These are phyloP conservation scores for Nerophis ophidion DNA, from an alignment of 2,113 vertebrate genomes.

Conservation along the genomic window DNA sequence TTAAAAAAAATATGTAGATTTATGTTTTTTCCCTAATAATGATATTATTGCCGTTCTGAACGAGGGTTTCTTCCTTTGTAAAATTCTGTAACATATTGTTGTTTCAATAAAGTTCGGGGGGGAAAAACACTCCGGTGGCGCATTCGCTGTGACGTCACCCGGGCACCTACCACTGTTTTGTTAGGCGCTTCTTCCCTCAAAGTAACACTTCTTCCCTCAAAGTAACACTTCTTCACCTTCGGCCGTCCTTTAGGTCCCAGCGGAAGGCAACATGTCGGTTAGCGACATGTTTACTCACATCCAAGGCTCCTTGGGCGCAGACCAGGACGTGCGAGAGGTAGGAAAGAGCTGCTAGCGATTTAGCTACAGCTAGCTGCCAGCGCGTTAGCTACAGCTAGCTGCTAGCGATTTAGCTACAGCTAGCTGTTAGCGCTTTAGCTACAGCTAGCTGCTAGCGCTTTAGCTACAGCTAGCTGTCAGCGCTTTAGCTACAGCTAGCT, in stretches of 20 bases:
- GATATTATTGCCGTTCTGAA: too few species aligned
- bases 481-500: too few species aligned
- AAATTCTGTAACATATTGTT: too few species aligned
- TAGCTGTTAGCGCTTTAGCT: background rate
- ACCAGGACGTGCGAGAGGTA: constrained; percentile 93
- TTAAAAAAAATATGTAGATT: too few species aligned
- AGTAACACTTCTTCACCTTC: background rate
- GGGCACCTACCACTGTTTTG: background rate
- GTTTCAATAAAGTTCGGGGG: too few species aligned
- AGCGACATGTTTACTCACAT: constrained; percentile 88
- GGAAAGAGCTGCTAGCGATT: constrained; percentile 3
- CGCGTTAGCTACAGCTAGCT: background rate
- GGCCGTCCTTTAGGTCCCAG: background rate
- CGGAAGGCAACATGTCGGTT: constrained; percentile 77
- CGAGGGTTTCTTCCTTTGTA: too few species aligned
- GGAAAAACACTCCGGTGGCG: background rate
- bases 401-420: background rate
- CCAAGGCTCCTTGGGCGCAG: constrained; percentile 84
- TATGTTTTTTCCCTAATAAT: too few species aligned
- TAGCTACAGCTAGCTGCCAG: background rate
- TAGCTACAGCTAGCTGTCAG: too few species aligned
- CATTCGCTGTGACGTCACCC: background rate
- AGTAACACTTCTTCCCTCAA: background rate
- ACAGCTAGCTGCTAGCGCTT: background rate
- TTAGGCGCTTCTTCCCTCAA: background rate